Evolutionary conservation across 1,140 invertebrate genomes (phyloP).

Genomic region (Prorops nasuta): DNA sequence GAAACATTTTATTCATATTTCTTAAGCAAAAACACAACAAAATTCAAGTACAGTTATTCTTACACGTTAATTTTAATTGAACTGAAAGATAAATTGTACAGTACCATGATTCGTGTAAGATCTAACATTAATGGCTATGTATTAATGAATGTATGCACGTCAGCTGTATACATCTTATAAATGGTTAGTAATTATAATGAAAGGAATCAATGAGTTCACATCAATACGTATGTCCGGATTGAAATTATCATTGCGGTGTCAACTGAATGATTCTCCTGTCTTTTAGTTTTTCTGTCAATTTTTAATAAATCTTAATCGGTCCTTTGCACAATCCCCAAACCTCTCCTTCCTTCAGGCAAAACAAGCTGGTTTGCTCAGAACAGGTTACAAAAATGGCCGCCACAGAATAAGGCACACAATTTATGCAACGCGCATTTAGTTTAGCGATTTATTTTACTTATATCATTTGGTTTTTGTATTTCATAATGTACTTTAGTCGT

Average conservation of each 20-base stretch:
- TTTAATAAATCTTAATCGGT: constrained; percentile 16
- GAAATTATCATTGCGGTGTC: constrained; percentile 14
- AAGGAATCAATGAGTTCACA: constrained; percentile 12
- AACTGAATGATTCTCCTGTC: constrained; percentile 1
- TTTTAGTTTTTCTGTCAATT: constrained; percentile 2
- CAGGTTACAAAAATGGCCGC: constrained; percentile 54
- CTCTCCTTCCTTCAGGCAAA: background rate
- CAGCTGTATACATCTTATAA: constrained; percentile 7
- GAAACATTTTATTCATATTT: constrained; percentile 54
- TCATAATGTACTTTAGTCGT: constrained; percentile 1
- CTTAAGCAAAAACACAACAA: constrained; percentile 58
- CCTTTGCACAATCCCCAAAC: constrained; percentile 1
- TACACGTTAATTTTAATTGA: constrained; percentile 47
- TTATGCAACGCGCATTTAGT: constrained; percentile 53
- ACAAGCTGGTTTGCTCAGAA: constrained; percentile 29
- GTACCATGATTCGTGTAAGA: constrained; percentile 46
- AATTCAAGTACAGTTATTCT: constrained; percentile 54
- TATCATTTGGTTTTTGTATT: constrained; percentile 8
- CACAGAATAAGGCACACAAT: constrained; percentile 57
- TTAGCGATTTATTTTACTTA: constrained; percentile 38
- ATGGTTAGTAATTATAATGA: constrained; percentile 6
- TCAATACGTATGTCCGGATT: constrained; percentile 21
- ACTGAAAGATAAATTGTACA: constrained; percentile 51
- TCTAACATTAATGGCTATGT: constrained; percentile 28
- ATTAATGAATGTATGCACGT: constrained; percentile 26